Evolutionary conservation across 2,888 invertebrate genomes (phyloP).

Genomic region (Spisula subtruncata): DNA sequence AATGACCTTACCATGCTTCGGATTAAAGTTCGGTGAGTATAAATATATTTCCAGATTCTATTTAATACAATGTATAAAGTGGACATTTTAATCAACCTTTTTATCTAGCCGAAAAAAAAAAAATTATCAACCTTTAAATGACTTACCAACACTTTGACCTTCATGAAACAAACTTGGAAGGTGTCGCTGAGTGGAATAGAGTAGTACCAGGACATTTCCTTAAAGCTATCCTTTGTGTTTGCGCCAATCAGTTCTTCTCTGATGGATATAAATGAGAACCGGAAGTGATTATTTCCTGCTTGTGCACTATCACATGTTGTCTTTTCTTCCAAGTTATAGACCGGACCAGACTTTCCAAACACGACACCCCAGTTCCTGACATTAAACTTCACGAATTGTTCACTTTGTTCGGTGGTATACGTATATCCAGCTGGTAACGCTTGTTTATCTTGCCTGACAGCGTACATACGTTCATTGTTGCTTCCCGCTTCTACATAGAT

Average conservation of each 20-base stretch:
- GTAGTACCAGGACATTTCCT: background rate
- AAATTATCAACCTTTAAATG: background rate
- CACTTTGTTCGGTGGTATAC: background rate
- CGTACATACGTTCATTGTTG: background rate
- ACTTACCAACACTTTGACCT: background rate
- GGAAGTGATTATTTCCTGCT: background rate
- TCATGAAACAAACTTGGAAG: background rate
- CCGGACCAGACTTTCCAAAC: background rate
- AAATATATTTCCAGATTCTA: too few relatives aligned
- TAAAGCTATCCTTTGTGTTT: background rate
- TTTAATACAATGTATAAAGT: too few relatives aligned
- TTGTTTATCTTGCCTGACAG: background rate
- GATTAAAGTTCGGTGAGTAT: too few relatives aligned
- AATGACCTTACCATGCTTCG: too few relatives aligned
- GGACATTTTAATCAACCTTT: too few relatives aligned
- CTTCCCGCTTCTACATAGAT: background rate
- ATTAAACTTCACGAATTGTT: background rate
- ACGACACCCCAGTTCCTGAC: conserved; percentile 2
- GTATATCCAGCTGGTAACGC: background rate
- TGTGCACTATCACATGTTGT: background rate
- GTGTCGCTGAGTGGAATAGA: background rate
- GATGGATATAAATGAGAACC: background rate
- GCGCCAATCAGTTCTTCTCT: background rate
- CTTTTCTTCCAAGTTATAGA: background rate
- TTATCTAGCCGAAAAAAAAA: too few relatives aligned